Base-by-base conservation (phyloP, 2,113 vertebrate species). In the Aythya baeri region DNA sequence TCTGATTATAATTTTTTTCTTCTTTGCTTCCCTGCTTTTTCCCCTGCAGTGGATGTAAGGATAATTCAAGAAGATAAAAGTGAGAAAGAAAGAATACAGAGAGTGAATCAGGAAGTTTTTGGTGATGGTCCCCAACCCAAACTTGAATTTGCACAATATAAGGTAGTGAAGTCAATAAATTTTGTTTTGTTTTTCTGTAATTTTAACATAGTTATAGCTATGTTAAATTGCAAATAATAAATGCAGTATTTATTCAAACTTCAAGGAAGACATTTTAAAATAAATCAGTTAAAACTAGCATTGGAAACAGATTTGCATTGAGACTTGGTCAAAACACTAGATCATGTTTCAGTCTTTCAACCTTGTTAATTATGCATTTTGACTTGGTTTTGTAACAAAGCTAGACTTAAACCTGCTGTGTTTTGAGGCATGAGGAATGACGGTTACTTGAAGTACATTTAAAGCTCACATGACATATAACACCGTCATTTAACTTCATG, bases 91-190 rank as follows among this genome's bases (percentile, higher is more conserved):
- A 98, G 97, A 91, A 91, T 98, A 81, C 92, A 85, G 70, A 98
- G 96, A 91, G 43, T 98, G 95, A 99, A 98, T 44, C 66, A 12
- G 46, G 98, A 99, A 84, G 86, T 67, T 14, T 99, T 99, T 94
- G 99, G 99, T 62, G 70, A 97, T 31, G 98, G 97, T 55, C 59
- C 81, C 62, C 97, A 98, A 62, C 99, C 99, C 63, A 98, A 98
- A 61, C 91, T 99, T 0, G 98, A 99, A 88, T 98, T 97, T 70
- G 99, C 98, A 59, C 98, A 99, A 52, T 99, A 99, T 81, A 99
- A 96, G 99, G 98, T 98, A 96, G 26, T 32, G 63, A 83, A 77
- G 68, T 17, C 55, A 84, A 81, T 1, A 7, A 11, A 8, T 31
- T 57, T 59, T 4, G 7, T 6, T 41, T 9, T 9, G 34, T 55